Evolutionary conservation across 2,888 invertebrate genomes (phyloP).

Genomic region (Phalera bucephala): DNA sequence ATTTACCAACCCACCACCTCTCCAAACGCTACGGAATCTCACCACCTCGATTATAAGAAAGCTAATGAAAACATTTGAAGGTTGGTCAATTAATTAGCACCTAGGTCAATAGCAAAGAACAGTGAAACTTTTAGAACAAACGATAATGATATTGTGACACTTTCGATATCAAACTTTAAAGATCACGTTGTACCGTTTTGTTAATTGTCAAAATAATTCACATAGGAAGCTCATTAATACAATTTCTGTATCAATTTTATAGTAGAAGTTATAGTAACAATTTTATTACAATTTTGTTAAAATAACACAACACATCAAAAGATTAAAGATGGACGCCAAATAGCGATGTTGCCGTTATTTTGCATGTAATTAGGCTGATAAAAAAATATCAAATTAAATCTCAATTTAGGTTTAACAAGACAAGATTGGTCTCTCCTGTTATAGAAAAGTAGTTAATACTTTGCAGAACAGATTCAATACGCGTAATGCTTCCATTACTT

Average conservation of each 20-base stretch:
- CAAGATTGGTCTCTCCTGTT: too few species aligned
- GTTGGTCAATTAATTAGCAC: conserved; percentile 70
- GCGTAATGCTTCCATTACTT: too few species aligned
- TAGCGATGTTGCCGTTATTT: conserved; percentile 66
- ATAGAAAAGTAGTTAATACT: neutral
- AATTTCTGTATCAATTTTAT: conserved; percentile 24
- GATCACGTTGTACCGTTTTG: conserved; percentile 37
- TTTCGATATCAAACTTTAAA: conserved; percentile 51
- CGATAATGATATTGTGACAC: conserved; percentile 77
- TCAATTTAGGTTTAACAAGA: too few species aligned
- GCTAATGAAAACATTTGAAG: conserved; percentile 63
- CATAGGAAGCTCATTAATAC: conserved; percentile 23
- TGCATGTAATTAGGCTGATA: conserved; percentile 39
- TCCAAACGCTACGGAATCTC: conserved; percentile 26
- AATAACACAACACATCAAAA: conserved; percentile 79
- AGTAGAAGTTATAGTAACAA: conserved; percentile 31
- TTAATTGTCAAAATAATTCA: conserved; percentile 36
- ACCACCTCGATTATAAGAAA: conserved; percentile 43
- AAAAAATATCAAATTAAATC: conserved; percentile 17
- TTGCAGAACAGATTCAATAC: too few species aligned
- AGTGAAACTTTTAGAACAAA: conserved; percentile 75
- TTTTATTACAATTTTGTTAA: conserved; percentile 58
- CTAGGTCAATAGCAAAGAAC: conserved; percentile 76
- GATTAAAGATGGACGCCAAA: conserved; percentile 82
- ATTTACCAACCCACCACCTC: conserved; percentile 26